Percentiles rank a stretch among this genome's conserved stretches.
Conservation (phyloP, 1,140 invertebrate genomes). For the Aphaenogaster ashmeadi region DNA sequence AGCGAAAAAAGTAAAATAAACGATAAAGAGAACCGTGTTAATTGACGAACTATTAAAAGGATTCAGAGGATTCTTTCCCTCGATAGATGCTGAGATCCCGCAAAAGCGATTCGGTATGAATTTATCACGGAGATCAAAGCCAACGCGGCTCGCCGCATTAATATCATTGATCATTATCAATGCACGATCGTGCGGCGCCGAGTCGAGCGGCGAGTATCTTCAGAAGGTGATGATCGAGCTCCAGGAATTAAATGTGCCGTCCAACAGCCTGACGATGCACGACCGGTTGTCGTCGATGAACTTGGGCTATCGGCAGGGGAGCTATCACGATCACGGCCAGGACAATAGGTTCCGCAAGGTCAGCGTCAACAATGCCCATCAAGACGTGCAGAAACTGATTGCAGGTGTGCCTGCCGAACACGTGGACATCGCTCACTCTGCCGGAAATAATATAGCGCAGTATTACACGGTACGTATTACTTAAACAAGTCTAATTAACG, state of each 20-base stretch:
- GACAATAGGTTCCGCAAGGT: conserved; percentile 43
- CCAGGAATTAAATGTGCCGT: conserved; percentile 72
- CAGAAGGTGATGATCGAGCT: conserved; percentile 78
- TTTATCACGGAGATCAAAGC: conserved; percentile 9
- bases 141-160: conserved; percentile 38
- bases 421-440: not conserved
- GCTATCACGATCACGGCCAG: not conserved
- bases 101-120: conserved; percentile 34
- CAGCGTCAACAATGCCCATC: conserved; percentile 5
- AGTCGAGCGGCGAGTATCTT: conserved; percentile 80
- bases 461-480: conserved; percentile 66
- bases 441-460: not conserved
- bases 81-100: not conserved
- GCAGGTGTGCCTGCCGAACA: conserved; percentile 5
- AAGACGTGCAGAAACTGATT: not conserved
- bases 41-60: not conserved
- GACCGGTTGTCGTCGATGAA: conserved; percentile 37
- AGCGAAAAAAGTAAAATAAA: not conserved
- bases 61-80: not conserved
- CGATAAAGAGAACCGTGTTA: not conserved
- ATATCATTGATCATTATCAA: conserved; percentile 46
- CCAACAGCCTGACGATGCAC: conserved; percentile 21
- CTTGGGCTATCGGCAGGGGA: conserved; percentile 1
- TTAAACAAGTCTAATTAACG: not conserved
- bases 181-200: conserved; percentile 41